phyloP scores from a whole-genome alignment of 1,140 invertebrate genomes.

The Brachionus manjavacas region DNA sequence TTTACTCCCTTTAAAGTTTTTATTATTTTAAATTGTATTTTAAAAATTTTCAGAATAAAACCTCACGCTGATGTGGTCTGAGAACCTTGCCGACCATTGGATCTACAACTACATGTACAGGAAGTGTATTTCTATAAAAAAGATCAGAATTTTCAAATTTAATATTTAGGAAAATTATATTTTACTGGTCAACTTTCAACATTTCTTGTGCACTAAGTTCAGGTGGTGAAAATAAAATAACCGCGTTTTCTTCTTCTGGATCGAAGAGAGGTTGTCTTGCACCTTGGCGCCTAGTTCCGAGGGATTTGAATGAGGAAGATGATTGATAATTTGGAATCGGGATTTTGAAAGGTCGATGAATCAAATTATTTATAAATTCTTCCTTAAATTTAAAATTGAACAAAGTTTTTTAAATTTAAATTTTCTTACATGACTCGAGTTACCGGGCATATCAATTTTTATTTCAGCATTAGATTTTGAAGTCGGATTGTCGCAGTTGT shows the following conservation, averaged over 20 bases:
- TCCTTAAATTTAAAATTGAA: not conserved
- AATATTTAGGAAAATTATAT: not conserved
- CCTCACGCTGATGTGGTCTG: constrained; percentile 92
- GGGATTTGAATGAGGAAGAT: constrained; percentile 62
- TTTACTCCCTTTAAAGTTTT: constrained; percentile 75
- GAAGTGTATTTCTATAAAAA: constrained; percentile 57
- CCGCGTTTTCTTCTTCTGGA: constrained; percentile 83
- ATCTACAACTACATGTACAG: constrained; percentile 89
- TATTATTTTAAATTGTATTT: constrained; percentile 5
- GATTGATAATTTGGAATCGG: constrained; percentile 39
- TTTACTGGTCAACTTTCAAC: constrained; percentile 68
- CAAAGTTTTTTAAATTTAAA: not conserved
- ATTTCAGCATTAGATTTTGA: not conserved
- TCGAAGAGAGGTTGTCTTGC: constrained; percentile 77
- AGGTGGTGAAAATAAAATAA: constrained; percentile 82
- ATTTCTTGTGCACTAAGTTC: constrained; percentile 75
- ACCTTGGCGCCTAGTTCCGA: constrained; percentile 70
- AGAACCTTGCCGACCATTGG: constrained; percentile 81
- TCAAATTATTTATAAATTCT: constrained; percentile 35
- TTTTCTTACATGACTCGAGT: not conserved
- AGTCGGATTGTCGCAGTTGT: not conserved
- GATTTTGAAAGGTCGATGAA: constrained; percentile 39
- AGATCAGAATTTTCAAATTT: constrained; percentile 35
- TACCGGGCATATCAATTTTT: not conserved
- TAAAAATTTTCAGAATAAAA: constrained; percentile 46